Evolutionary conservation across 2,113 vertebrate species (phyloP), one percentile per base, ranked within the genome.

Genomic region (Lonchura striata): DNA sequence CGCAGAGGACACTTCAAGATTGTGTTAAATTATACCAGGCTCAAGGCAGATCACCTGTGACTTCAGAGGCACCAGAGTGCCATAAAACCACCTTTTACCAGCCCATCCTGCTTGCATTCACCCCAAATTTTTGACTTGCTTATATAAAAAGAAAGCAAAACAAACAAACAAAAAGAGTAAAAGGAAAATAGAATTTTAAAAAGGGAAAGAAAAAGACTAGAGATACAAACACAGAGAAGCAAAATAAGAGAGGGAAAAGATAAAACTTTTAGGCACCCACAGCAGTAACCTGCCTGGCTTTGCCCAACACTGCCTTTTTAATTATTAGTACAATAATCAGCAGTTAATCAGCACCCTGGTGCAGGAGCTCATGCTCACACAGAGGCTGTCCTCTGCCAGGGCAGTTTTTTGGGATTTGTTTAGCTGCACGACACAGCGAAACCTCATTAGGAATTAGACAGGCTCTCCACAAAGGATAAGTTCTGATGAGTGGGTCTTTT

Each of bases 401-500:
- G 60, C 72, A 69, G 83, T 47, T 80, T 57, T 39, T 44, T 30
- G 30, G 77, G 71, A 88, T 84, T 81, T 59, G 39, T 79, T 94
- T 89, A 89, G 65, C 88, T 93, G 68, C 72, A 82, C 0, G 13
- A 53, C 57, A 68, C 41, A 41, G 69, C n/a, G 75, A 94, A 85
- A 83, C 80, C 80, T 96, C 93, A 65, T 87, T 79, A 94, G 53
- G 75, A 88, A 60, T 77, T 53, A 82, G 91, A 86, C 8, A 2
- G 5, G 60, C 74, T 78, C 72, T 95, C 79, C 74, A 83, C 68
- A 92, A 95, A 88, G 78, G 70, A 68, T 95, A 83, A 90, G 68
- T 87, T 92, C 86, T 93, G 91, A 92, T 87, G 69, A 95, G 81
- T 90, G 75, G 15, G 30, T 82, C 85, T 95, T 97, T 92, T 92